Conservation (phyloP, 2,888 invertebrate genomes). For the Oscheius sp. region DNA sequence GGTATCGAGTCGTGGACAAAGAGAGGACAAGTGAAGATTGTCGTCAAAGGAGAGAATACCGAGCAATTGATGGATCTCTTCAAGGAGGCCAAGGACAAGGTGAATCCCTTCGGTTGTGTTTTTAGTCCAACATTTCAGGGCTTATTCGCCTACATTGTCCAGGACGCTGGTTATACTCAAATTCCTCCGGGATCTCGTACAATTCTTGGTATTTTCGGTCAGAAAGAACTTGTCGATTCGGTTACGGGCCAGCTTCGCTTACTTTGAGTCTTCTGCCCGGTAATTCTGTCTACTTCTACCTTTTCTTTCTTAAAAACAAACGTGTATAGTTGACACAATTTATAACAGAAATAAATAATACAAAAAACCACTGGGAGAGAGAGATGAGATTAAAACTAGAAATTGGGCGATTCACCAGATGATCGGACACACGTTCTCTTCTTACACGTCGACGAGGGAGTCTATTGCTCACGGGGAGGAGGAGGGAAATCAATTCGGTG, state of each 20-base stretch:
- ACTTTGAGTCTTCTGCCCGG: constrained; percentile 57
- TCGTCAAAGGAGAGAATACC: constrained; percentile 74
- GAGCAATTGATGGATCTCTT: constrained; percentile 75
- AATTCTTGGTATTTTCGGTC: constrained; percentile 75
- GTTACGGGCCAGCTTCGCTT: constrained; percentile 75
- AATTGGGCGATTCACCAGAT: background rate
- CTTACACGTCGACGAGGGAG: background rate
- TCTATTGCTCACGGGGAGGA: background rate
- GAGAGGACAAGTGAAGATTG: constrained; percentile 63
- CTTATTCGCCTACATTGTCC: constrained; percentile 76
- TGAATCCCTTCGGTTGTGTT: constrained; percentile 34
- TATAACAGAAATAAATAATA: background rate
- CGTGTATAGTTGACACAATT: background rate
- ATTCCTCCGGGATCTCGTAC: constrained; percentile 75
- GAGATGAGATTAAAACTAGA: background rate
- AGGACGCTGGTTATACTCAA: constrained; percentile 78
- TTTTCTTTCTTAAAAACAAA: constrained; percentile 1
- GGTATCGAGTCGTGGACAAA: constrained; percentile 49
- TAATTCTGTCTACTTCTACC: background rate
- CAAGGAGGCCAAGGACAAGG: constrained; percentile 74
- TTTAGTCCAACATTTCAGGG: constrained; percentile 58
- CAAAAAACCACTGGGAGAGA: no score
- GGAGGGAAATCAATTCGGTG: background rate
- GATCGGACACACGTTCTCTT: background rate
- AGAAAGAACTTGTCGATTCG: constrained; percentile 73